A percentile compares a stretch with the other conserved stretches of the same genome.
phyloP scores from a whole-genome alignment of 2,797 vertebrate genomes.

The Selene dorsalis region DNA sequence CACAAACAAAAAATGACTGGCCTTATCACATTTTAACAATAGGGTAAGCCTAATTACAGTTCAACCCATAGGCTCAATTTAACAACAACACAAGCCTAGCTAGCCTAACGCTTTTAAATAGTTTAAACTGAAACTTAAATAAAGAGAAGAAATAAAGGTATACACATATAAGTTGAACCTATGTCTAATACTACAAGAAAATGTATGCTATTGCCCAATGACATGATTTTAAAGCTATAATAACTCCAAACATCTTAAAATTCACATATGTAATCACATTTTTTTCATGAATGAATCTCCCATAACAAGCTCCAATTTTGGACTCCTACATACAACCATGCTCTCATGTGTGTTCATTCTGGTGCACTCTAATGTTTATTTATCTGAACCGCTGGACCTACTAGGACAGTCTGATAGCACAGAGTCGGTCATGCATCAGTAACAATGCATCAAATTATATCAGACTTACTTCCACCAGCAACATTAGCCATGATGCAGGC shows the following conservation, averaged over 20 bases:
- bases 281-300: not conserved
- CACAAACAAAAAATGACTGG: not conserved
- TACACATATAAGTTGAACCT: not conserved
- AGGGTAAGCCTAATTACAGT: not conserved
- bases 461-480: conserved; percentile 68
- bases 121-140: not conserved
- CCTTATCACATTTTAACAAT: not conserved
- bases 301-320: no score
- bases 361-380: conserved; percentile 70
- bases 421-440: conserved; percentile 70
- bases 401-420: conserved; percentile 56
- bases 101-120: no score
- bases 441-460: conserved; percentile 74
- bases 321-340: not conserved
- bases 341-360: conserved; percentile 47
- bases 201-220: not conserved
- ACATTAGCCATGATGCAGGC: conserved; percentile 39
- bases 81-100: no score
- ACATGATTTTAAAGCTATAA: no score
- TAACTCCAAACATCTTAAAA: not conserved
- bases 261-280: not conserved
- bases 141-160: not conserved
- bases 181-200: not conserved
- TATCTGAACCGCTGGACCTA: conserved; percentile 58
- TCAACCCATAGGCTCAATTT: no score